These are phyloP conservation scores for Nesoenas mayeri DNA, from an alignment of 2,113 vertebrate genomes.

Conservation along the genomic window DNA sequence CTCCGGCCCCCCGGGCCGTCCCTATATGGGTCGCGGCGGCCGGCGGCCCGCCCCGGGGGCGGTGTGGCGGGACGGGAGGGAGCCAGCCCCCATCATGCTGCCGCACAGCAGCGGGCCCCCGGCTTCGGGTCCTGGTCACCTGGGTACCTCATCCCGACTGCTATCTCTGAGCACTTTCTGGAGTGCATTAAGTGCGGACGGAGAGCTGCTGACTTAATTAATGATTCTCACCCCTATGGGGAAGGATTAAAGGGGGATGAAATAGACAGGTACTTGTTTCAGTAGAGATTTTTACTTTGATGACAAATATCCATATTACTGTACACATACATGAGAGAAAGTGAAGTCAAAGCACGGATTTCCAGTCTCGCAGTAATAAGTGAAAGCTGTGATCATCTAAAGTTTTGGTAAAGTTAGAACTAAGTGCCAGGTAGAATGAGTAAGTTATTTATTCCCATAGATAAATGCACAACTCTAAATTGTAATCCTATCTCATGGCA, in stretches of 20 bases:
- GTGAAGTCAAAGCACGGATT: not conserved
- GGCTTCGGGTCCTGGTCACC: accelerated
- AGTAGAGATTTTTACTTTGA: not conserved
- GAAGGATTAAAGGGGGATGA: too few species aligned
- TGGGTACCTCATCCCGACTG: accelerated
- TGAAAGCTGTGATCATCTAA: not conserved
- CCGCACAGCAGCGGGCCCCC: too few species aligned
- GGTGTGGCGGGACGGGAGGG: not conserved
- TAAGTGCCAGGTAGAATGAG: not conserved
- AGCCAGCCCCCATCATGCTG: not conserved
- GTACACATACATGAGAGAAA: accelerated
- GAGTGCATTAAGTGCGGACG: accelerated
- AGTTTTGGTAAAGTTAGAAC: not conserved
- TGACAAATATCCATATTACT: not conserved
- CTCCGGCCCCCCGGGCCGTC: accelerated
- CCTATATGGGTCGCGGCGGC: not conserved
- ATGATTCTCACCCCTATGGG: accelerated
- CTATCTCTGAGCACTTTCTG: accelerated
- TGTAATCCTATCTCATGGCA: not conserved
- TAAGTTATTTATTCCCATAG: not conserved
- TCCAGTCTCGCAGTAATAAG: accelerated
- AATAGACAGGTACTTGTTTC: not conserved
- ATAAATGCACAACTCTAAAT: not conserved
- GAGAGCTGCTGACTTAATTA: accelerated
- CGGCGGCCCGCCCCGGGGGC: not conserved